phyloP scores from a whole-genome alignment of 64 coral and sea anemone species.

The Dendronephthya gigantea region DNA sequence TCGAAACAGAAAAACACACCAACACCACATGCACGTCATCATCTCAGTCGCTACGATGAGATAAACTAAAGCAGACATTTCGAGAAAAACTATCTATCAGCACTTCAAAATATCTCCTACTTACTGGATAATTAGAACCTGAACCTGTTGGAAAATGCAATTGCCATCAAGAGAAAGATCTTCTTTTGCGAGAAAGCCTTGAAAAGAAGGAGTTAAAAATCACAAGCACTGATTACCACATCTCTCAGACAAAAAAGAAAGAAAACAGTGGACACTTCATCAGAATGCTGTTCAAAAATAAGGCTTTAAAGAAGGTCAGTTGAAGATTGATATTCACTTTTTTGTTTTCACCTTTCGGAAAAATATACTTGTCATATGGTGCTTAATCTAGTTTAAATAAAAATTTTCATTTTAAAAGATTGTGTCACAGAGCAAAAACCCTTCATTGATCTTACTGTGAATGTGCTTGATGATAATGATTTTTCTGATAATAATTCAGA shows the following conservation, averaged over 20 bases:
- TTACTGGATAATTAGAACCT: conserved; percentile 7
- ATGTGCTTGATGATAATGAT: neutral
- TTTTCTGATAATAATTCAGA: neutral
- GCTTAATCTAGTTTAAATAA: too few relatives aligned
- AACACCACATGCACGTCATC: neutral
- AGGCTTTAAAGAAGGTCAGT: neutral
- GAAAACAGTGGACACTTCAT: neutral
- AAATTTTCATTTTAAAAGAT: neutral
- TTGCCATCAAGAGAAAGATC: conserved; percentile 10
- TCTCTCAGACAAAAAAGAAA: neutral
- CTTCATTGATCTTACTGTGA: neutral
- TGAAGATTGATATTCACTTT: neutral
- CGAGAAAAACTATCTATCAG: conserved; percentile 23
- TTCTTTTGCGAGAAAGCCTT: conserved; percentile 33
- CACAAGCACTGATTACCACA: conserved; percentile 26
- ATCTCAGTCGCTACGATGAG: neutral
- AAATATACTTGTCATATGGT: too few relatives aligned
- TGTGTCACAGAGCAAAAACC: neutral
- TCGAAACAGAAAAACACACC: too few relatives aligned
- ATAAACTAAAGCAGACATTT: conserved; percentile 11
- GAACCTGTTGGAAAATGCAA: neutral
- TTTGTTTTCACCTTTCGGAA: neutral
- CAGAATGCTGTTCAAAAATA: neutral
- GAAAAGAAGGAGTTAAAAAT: conserved; percentile 39
- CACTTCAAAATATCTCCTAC: conserved; percentile 4